A percentile compares a stretch with the other conserved stretches of the same genome.
Conservation (phyloP, 2,113 vertebrate species). For the Pelecanoides urinatrix region DNA sequence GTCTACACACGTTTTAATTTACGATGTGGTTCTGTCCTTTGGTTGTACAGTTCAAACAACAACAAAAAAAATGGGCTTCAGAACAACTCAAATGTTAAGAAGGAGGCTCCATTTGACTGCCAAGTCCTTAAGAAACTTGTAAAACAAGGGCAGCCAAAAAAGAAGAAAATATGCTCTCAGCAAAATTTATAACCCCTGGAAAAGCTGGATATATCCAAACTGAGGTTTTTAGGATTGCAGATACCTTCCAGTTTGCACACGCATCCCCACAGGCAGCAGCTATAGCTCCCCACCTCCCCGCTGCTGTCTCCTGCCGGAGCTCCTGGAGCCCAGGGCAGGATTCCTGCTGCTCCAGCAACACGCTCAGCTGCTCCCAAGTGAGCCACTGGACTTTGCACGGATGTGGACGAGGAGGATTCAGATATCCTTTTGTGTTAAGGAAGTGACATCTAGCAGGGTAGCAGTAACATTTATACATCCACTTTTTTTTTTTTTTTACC, state of each 20-base stretch:
- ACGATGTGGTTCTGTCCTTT: not conserved
- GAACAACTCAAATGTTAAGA: not conserved
- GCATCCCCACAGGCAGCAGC: not conserved
- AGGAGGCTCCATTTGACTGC: not conserved
- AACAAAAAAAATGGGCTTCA: not conserved
- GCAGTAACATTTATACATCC: not conserved
- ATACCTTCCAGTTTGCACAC: not conserved
- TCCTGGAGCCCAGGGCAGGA: not conserved
- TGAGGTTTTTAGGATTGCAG: not conserved
- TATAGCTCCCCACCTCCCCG: not conserved
- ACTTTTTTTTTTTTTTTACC: not conserved
- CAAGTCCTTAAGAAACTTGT: not conserved
- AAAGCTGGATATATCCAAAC: not conserved
- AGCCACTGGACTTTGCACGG: not conserved
- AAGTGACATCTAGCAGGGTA: not conserved
- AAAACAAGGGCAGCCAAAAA: not conserved
- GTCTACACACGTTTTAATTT: not conserved
- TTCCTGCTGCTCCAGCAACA: not conserved
- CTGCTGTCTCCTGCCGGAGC: accelerated
- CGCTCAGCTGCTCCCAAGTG: not conserved
- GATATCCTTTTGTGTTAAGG: not conserved
- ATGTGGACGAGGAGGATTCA: not conserved
- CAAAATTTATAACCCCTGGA: not conserved
- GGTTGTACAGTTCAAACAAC: not conserved
- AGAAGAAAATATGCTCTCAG: not conserved